Evolutionary conservation across 2,113 vertebrate species (phyloP), one percentile per base, ranked within the genome.

Genomic region (Microtus ochrogaster): DNA sequence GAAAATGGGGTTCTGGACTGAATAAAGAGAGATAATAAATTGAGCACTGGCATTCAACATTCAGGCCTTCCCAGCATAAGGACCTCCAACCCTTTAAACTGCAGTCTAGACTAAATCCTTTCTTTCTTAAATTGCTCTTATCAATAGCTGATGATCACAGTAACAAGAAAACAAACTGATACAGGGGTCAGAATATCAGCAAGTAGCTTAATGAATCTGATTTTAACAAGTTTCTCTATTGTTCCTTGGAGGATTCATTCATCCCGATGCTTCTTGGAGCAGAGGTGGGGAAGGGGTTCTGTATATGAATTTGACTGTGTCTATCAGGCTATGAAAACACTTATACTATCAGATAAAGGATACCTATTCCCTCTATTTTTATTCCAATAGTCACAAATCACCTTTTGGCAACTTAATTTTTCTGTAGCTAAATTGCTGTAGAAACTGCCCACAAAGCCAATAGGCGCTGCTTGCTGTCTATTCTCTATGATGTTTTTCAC

Each of bases 301-400:
- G 5, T 0, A 36, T 28, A 5, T 84, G 47, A 33, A 61, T 22
- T 74, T 3, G 39, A 22, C 2, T 11, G 6, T 41, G 3, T 7
- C 17, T 66, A 9, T 9, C 14, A 65, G 49, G 16, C 14, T 83
- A 78, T 11, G 10, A 2, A 81, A 96, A 82, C 9, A 28, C 11
- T 89, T 58, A 89, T 22, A 19, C 19, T 21, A 11, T 68, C 61
- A 7, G 7, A 81, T 52, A 36, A 66, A 19, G 21, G 28, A 17
- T 28, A 39, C 8, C 9, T 61, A 0, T 10, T 72, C 30, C 4
- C 24, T 33, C 2, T 0, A 19, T 30, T 94, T 85, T 61, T 36
- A 44, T 33, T 65, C 24, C 5, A 4, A 3, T 4, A 4, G 6
- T 81, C 33, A 39, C 6, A 14, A 8, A 65, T 30, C 4, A 33